These are phyloP conservation scores for Pherbina coryleti DNA, from an alignment of 2,888 invertebrate genomes.

Conservation along the genomic window DNA sequence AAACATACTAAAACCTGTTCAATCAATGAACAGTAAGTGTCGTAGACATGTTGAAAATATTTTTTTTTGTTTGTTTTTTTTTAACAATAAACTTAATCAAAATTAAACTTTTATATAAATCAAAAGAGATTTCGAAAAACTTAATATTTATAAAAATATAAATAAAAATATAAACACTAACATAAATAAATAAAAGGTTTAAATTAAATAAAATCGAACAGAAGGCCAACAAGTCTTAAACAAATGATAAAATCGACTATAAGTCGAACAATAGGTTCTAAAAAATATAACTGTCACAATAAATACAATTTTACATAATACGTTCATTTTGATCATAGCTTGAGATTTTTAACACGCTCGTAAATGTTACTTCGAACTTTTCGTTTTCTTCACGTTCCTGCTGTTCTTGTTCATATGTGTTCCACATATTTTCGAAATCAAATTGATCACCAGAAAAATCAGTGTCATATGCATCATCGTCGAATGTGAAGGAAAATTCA, in stretches of 20 bases:
- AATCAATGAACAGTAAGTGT: neutral
- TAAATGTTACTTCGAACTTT: constrained; percentile 38
- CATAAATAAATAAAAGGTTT: constrained; percentile 36
- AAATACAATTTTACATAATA: constrained; percentile 8
- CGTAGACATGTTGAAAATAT: neutral
- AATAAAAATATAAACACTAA: constrained; percentile 34
- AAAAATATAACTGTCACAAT: neutral
- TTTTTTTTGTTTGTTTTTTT: too few relatives aligned
- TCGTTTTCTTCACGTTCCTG: constrained; percentile 40
- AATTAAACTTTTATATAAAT: constrained; percentile 29
- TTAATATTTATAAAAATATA: too few relatives aligned
- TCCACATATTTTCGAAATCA: constrained; percentile 55
- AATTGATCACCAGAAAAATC: constrained; percentile 46
- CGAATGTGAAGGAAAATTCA: constrained; percentile 49
- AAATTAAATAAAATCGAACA: constrained; percentile 45
- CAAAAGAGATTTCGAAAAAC: neutral
- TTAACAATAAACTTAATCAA: too few relatives aligned
- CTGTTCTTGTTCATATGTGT: constrained; percentile 47
- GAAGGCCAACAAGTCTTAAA: neutral
- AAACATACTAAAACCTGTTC: neutral
- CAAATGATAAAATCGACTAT: constrained; percentile 39
- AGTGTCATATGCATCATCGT: constrained; percentile 41
- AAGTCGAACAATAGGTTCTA: constrained; percentile 43
- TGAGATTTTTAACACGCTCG: constrained; percentile 3
- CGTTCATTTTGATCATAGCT: neutral